Evolutionary conservation across 2,888 invertebrate genomes (phyloP).

Genomic region (Ceramica pisi): DNA sequence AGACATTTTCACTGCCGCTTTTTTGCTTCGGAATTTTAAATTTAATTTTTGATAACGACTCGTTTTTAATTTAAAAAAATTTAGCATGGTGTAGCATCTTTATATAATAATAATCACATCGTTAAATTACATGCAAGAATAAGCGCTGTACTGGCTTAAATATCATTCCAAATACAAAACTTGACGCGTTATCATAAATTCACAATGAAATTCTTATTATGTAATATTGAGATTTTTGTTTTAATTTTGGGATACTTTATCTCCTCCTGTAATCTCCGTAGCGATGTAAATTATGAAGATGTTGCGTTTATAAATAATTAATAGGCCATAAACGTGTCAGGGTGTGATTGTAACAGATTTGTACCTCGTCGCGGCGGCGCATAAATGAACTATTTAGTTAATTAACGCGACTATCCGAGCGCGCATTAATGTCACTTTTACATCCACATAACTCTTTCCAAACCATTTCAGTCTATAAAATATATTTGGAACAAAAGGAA

Average conservation of each 20-base stretch:
- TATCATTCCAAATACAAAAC: constrained; percentile 27
- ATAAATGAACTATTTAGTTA: constrained; percentile 82
- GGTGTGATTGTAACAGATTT: constrained; percentile 77
- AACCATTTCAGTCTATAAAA: constrained; percentile 74
- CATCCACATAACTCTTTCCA: constrained; percentile 82
- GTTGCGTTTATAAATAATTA: constrained; percentile 69
- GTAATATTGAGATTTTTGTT: constrained; percentile 41
- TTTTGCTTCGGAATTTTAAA: constrained; percentile 71
- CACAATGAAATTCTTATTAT: constrained; percentile 39
- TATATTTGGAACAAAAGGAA: constrained; percentile 75
- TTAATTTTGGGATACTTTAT: constrained; percentile 50
- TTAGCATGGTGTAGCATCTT: constrained; percentile 39
- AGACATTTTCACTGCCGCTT: constrained; percentile 70
- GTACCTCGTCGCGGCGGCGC: constrained; percentile 76
- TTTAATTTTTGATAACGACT: constrained; percentile 70
- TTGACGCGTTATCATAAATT: constrained; percentile 36
- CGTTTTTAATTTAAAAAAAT: constrained; percentile 66
- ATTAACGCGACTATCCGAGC: constrained; percentile 83
- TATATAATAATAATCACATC: constrained; percentile 38
- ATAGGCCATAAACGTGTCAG: constrained; percentile 75
- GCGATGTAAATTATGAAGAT: constrained; percentile 68
- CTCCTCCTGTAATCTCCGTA: constrained; percentile 40
- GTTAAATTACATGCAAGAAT: constrained; percentile 29
- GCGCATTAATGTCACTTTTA: constrained; percentile 86
- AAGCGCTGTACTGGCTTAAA: constrained; percentile 34